These are phyloP conservation scores for Siphlonurus alternatus DNA, from an alignment of 2,888 invertebrate species.

Conservation along the genomic window DNA sequence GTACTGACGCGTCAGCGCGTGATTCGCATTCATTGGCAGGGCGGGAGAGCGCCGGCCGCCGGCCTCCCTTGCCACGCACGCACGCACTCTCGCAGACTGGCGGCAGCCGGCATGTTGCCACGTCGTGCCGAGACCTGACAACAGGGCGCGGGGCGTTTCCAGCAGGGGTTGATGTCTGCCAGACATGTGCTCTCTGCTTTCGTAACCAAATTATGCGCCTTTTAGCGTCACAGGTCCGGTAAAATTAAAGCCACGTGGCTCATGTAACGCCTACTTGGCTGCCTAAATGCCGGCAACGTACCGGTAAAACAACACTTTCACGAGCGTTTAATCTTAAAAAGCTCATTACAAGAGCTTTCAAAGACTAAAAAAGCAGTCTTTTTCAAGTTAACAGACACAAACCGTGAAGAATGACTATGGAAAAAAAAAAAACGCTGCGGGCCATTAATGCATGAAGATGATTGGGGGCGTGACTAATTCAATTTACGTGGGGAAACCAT, in stretches of 20 bases:
- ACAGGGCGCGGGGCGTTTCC: not conserved
- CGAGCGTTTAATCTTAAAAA: too few species aligned
- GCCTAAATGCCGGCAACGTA: too few species aligned
- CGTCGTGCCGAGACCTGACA: not conserved
- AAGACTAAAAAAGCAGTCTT: too few species aligned
- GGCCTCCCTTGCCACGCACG: not conserved
- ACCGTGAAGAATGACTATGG: too few species aligned
- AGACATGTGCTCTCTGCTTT: not conserved
- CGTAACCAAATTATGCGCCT: too few species aligned
- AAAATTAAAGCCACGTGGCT: too few species aligned
- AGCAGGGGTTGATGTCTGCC: not conserved
- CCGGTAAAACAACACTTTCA: too few species aligned
- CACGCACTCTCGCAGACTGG: not conserved
- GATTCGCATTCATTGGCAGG: not conserved
- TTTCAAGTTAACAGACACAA: too few species aligned
- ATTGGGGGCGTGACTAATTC: not conserved
- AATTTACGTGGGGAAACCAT: not conserved
- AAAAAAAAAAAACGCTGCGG: not conserved
- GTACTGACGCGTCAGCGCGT: not conserved
- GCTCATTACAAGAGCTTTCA: too few species aligned
- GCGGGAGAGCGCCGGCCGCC: too few species aligned
- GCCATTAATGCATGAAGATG: not conserved
- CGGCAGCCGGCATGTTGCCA: not conserved
- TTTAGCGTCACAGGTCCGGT: too few species aligned
- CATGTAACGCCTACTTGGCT: too few species aligned